Evolutionary conservation across 53 echinoderm and acorn worm species (phyloP).

Genomic region (Holothuria leucospilota): DNA sequence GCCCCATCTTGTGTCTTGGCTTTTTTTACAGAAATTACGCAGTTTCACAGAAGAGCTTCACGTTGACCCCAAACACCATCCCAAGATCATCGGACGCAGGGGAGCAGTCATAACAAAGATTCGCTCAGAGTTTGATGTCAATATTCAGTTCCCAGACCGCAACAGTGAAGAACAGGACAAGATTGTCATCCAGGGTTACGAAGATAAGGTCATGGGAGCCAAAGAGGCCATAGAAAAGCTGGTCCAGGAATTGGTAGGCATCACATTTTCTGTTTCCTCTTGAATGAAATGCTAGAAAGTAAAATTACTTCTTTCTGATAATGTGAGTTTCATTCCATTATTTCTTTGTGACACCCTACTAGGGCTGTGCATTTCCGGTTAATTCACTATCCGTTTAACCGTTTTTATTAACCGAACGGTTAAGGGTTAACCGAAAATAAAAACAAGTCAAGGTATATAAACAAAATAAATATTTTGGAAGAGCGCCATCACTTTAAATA

Average conservation of each 20-base stretch:
- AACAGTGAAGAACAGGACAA: slow-evolving; percentile 67
- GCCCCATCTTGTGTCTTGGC: too few relatives aligned
- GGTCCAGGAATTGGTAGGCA: slow-evolving; percentile 89
- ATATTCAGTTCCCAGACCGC: slow-evolving; percentile 91
- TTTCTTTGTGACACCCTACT: too few relatives aligned
- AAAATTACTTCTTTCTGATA: too few relatives aligned
- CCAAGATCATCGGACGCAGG: slow-evolving; percentile 97
- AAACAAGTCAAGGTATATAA: too few relatives aligned
- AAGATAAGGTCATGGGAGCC: slow-evolving; percentile 79
- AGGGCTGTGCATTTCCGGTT: too few relatives aligned
- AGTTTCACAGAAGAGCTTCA: slow-evolving; percentile 70
- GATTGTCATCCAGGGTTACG: slow-evolving; percentile 88
- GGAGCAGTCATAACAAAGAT: slow-evolving; percentile 89
- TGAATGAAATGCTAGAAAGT: neutral
- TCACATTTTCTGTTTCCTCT: neutral
- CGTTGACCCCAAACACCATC: slow-evolving; percentile 85
- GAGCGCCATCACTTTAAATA: too few relatives aligned
- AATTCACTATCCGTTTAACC: too few relatives aligned
- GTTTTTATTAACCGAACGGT: too few relatives aligned
- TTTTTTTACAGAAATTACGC: slow-evolving; percentile 68
- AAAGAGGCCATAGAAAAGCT: slow-evolving; percentile 83
- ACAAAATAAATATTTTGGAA: too few relatives aligned
- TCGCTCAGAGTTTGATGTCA: slow-evolving; percentile 84
- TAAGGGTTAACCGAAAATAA: too few relatives aligned
- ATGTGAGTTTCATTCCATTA: too few relatives aligned